These are phyloP conservation scores for Drosophila burlai DNA, from an alignment of 1,140 invertebrate species.

Conservation along the genomic window DNA sequence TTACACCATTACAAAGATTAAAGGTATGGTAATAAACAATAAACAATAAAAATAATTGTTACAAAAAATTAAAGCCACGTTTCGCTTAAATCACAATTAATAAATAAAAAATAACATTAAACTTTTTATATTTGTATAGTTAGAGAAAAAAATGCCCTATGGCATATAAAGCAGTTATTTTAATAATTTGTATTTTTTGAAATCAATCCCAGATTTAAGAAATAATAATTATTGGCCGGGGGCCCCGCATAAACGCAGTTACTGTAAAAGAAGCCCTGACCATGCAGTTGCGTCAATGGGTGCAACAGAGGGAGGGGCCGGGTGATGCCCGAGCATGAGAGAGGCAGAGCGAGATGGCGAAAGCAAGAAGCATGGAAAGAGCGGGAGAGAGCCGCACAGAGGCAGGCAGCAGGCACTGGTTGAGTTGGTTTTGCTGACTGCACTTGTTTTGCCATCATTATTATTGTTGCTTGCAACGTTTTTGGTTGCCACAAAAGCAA, in stretches of 20 bases:
- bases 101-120: no score
- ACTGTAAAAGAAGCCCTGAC: conserved; percentile 55
- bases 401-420: conserved; percentile 51
- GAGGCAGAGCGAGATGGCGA: conserved; percentile 10
- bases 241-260: conserved; percentile 17
- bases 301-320: conserved; percentile 8
- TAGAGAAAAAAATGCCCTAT: no score
- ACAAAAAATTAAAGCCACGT: no score
- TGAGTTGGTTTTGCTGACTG: conserved; percentile 71
- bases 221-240: background rate
- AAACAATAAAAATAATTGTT: no score
- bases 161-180: no score
- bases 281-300: conserved; percentile 53
- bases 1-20: no score
- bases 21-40: no score
- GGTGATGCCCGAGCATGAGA: background rate
- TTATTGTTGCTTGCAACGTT: conserved; percentile 67
- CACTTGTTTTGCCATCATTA: conserved; percentile 58
- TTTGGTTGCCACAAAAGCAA: conserved; percentile 57
- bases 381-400: conserved; percentile 24
- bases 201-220: accelerated
- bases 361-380: conserved; percentile 9
- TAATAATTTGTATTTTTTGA: no score
- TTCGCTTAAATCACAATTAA: no score
- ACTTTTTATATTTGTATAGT: no score